Base-by-base conservation (phyloP, 2,797 vertebrate species). In the Typhlichthys eigenmanni region DNA sequence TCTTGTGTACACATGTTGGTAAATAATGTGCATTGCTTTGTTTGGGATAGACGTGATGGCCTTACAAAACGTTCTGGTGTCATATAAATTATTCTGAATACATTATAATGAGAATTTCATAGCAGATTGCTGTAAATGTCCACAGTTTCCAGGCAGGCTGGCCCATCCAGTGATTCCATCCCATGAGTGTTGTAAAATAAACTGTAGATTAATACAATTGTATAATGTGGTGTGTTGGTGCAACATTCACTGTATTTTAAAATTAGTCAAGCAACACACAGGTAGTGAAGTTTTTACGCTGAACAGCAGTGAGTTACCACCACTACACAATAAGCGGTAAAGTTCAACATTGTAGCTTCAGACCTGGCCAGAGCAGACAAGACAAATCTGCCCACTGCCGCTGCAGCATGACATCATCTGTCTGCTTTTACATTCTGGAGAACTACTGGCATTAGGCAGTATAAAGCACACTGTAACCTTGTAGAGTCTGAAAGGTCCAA, bases 401-500 rank as follows among this genome's bases (percentile, higher is more conserved):
- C 73, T 68, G 84, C 76, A 77, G 80, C 24, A 52, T 91, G 84
- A 89, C 83, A 88, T 92, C 84, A 76, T 58, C 62, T 71, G 81
- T 82, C 83, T 81, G 82, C 75, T 82, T 74, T 32, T 64, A 87
- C 81, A 87, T 13, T 14, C 62, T 45, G 11, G 34, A 49, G 38
- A 66, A 66, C 66, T 5, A 77, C 76, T 62, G 56, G 84, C 48
- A 29, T 19, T 19, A 19, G 19, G 1, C 19, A 19, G 4, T 29
- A 29, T 79, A 77, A 88, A 87, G 52, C 64, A 76, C 79, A 49
- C 68, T 56, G 78, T 77, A 61, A 71, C 72, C 57, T 74, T 68
- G 62, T 64, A 2, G 45, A 55, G 58, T 72, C 65, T 79, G 67
- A 59, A 65, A 63, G 69, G 54, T 58, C 29, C 58, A 1, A 60